Conservation (phyloP, 2,888 invertebrate genomes). For the Perizoma affinitatum region DNA sequence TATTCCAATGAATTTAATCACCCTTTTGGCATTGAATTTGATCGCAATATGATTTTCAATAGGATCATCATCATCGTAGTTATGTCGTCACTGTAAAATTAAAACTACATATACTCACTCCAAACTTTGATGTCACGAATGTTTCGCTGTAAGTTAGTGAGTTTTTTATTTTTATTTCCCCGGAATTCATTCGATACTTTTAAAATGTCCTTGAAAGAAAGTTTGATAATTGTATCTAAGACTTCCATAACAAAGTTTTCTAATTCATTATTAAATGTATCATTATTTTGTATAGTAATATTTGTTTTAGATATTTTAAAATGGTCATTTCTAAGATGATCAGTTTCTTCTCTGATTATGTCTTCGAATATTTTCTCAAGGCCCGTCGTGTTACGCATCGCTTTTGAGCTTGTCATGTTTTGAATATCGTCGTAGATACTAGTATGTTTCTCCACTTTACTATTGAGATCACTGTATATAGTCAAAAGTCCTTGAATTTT, state of each 20-base stretch:
- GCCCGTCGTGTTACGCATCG: conserved; percentile 12
- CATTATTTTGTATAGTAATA: conserved; percentile 14
- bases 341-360: conserved; percentile 32
- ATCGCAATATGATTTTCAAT: no score
- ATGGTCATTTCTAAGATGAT: conserved; percentile 6
- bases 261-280: neutral
- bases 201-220: neutral
- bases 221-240: neutral
- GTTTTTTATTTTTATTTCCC: neutral
- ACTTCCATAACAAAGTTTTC: conserved; percentile 1
- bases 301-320: conserved; percentile 10
- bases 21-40: no score
- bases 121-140: conserved; percentile 23
- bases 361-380: conserved; percentile 37
- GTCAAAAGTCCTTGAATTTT: conserved; percentile 41
- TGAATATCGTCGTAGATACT: conserved; percentile 37
- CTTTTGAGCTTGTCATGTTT: conserved; percentile 27
- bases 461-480: conserved; percentile 48
- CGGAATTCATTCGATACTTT: conserved; percentile 1
- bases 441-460: conserved; percentile 43
- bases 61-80: no score
- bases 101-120: conserved; percentile 17
- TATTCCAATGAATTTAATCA: no score
- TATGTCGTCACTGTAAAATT: no score
- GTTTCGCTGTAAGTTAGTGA: neutral